Conservation (phyloP, 2,797 vertebrate genomes). For the Muraenolepis orangiensis region DNA sequence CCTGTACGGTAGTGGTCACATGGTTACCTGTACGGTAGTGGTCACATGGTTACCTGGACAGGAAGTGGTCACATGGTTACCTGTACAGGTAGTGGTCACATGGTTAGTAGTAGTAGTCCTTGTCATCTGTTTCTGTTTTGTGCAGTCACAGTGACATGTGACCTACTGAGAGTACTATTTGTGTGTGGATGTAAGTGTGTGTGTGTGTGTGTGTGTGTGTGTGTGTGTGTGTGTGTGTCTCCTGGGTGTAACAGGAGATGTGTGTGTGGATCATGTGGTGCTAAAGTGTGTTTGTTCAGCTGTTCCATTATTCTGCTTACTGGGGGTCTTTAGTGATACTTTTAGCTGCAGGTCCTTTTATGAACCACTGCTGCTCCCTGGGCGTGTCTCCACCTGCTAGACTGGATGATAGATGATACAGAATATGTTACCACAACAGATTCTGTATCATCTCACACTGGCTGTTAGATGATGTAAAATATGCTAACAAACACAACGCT, state of each 20-base stretch:
- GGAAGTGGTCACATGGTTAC: neutral
- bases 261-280: neutral
- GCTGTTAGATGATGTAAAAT: no score
- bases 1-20: neutral
- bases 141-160: neutral
- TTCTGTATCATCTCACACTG: no score
- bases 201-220: neutral
- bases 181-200: constrained; percentile 17
- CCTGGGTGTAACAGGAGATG: neutral
- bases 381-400: neutral
- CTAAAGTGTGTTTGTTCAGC: neutral
- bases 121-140: neutral
- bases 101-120: neutral
- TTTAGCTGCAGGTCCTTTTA: neutral
- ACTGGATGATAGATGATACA: neutral
- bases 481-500: no score
- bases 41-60: neutral
- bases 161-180: neutral
- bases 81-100: neutral
- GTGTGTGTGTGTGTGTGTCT: neutral
- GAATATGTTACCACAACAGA: no score
- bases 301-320: constrained; percentile 1
- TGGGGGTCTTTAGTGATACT: neutral
- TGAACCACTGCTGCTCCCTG: neutral
- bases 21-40: neutral